Base-by-base conservation (phyloP, 2,888 invertebrate species). In the Iselma pallidipennis region DNA sequence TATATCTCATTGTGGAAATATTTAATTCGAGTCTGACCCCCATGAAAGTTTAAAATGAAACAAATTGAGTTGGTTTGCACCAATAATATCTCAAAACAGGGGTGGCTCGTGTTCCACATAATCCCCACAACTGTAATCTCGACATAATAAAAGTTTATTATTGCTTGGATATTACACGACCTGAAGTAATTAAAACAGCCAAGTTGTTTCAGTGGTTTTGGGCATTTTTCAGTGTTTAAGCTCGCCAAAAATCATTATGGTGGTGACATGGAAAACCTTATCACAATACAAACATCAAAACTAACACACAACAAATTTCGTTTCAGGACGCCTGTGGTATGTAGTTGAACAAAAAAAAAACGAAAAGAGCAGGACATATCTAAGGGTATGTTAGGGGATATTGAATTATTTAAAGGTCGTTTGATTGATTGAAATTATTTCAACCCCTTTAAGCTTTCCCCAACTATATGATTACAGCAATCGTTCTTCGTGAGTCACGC, bases 11-110 rank as follows among this genome's bases (percentile, higher is more conserved):
- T 65, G 64, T 64, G 68, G 72, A 75, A 75, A 74, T 76, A 75
- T 76, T 76, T 76, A 76, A 77, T 74, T 74, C 71, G 60, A 61
- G 61, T 61, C 70, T 70, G 63, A 61, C 61, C 66, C 66, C 59
- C 61, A 19, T 49, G 70, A 67, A 72, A 72, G 70, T 37, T 37
- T 37, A 16, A 37, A 37, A 37, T 37, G 37, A 71, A 71, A 76
- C 78, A 78, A 78, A 79, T 79, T 77, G 75, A 76, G 74, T 77
- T 73, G 76, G 78, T 76, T 76, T 37, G 72, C 70, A 70, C 74
- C 74, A 77, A 76, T 76, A 76, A 74, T 70, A 71, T 67, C 48
- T 58, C 29, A 57, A 53, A 57, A 37, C 63, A 65, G 61, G 65
- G 68, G 65, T 63, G 65, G 59, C 63, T 67, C 66, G 62, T 66